These are phyloP conservation scores for Sinhomidia bicolor DNA, from an alignment of 2,888 invertebrate genomes.

Conservation along the genomic window DNA sequence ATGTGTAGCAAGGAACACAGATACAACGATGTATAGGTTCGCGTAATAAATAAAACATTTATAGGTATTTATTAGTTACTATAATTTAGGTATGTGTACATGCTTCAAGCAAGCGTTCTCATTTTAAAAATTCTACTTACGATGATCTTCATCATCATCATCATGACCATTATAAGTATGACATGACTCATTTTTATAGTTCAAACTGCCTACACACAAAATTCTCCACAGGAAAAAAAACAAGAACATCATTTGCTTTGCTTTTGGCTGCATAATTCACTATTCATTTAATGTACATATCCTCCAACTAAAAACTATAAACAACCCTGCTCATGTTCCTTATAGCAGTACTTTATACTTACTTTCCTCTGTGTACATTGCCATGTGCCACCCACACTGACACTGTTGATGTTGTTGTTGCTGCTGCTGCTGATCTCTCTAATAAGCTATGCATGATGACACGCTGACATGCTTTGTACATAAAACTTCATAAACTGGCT, in stretches of 20 bases:
- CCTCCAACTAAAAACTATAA: slow-evolving; percentile 5
- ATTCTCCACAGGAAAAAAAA: slow-evolving; percentile 11
- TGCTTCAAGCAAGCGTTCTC: neutral
- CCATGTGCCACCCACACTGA: slow-evolving; percentile 56
- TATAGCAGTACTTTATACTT: no score
- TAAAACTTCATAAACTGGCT: neutral
- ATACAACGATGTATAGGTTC: neutral
- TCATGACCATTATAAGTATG: neutral
- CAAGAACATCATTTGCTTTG: neutral
- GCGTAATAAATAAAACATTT: no score
- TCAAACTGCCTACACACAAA: slow-evolving; percentile 20
- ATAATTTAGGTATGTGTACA: neutral
- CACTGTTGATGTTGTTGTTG: no score
- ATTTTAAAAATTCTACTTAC: neutral
- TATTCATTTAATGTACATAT: neutral
- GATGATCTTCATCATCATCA: neutral
- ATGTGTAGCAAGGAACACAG: neutral
- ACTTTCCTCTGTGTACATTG: neutral
- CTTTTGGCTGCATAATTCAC: no score
- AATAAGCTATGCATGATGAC: slow-evolving; percentile 55
- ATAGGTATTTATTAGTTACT: slow-evolving; percentile 1
- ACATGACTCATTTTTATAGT: slow-evolving; percentile 38
- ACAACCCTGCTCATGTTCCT: no score
- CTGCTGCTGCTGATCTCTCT: slow-evolving; percentile 29
- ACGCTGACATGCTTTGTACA: slow-evolving; percentile 59